phyloP scores from a whole-genome alignment of 2,113 vertebrate genomes.

The Rhegmatorhina hoffmannsi region DNA sequence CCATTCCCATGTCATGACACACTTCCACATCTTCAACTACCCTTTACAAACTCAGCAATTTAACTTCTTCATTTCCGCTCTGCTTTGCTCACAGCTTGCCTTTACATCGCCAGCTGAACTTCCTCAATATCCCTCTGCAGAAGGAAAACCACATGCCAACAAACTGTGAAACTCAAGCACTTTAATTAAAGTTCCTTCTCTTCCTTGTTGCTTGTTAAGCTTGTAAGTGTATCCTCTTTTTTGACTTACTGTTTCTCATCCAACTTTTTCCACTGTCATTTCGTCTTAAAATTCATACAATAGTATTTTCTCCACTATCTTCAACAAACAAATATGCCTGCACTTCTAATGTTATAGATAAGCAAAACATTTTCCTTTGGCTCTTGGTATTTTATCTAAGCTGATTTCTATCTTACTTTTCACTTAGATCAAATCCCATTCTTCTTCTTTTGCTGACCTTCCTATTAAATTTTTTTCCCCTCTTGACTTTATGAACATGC shows the following conservation, averaged over 20 bases:
- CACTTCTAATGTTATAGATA: background rate
- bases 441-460: slow-evolving; percentile 7
- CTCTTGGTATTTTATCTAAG: background rate
- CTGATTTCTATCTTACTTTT: slow-evolving; percentile 1
- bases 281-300: background rate
- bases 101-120: background rate
- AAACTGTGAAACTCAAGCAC: background rate
- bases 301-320: background rate
- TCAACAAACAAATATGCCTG: background rate
- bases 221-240: background rate
- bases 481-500: background rate
- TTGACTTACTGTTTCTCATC: background rate
- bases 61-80: slow-evolving; percentile 49
- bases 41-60: background rate
- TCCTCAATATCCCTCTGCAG: background rate
- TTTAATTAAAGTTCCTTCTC: background rate
- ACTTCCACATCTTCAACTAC: slow-evolving; percentile 35
- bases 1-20: slow-evolving; percentile 43
- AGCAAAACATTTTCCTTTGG: background rate
- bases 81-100: background rate
- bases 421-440: background rate
- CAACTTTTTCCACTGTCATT: background rate
- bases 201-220: background rate
- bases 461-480: background rate
- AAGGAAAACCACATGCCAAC: background rate